A percentile compares a stretch with the other conserved stretches of the same genome.
Conservation (phyloP, 2,888 invertebrate genomes). For the Calameuta filiformis region DNA sequence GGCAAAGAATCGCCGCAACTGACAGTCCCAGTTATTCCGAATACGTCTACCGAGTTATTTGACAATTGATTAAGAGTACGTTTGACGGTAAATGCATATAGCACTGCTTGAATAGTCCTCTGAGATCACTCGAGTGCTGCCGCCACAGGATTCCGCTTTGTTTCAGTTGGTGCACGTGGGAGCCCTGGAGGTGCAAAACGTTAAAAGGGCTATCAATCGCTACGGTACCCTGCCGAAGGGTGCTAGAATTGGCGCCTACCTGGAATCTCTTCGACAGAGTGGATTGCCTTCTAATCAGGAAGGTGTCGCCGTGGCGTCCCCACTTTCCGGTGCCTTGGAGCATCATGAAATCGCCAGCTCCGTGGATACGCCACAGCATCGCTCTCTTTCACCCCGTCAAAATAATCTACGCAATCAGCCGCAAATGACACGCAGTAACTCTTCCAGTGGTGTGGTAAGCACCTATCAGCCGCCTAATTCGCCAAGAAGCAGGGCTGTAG, state of each 20-base stretch:
- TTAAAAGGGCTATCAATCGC: constrained; percentile 91
- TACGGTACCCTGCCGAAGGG: constrained; percentile 98
- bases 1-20: background rate
- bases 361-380: constrained; percentile 62
- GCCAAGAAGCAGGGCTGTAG: constrained; percentile 67
- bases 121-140: constrained; percentile 7
- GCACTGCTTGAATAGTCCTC: constrained; percentile 57
- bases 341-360: constrained; percentile 37
- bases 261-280: constrained; percentile 91
- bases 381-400: constrained; percentile 74
- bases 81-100: constrained; percentile 51
- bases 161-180: constrained; percentile 82
- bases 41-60: background rate
- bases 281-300: constrained; percentile 70
- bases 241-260: constrained; percentile 94
- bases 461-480: constrained; percentile 70
- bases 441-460: constrained; percentile 79
- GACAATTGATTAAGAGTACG: background rate
- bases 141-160: constrained; percentile 9
- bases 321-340: constrained; percentile 34
- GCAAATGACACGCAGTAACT: constrained; percentile 91
- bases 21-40: background rate
- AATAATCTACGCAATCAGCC: constrained; percentile 74
- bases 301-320: constrained; percentile 32
- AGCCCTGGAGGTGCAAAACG: constrained; percentile 94